Conservation (phyloP, 2,888 invertebrate genomes). For the Campoplex capitator region DNA sequence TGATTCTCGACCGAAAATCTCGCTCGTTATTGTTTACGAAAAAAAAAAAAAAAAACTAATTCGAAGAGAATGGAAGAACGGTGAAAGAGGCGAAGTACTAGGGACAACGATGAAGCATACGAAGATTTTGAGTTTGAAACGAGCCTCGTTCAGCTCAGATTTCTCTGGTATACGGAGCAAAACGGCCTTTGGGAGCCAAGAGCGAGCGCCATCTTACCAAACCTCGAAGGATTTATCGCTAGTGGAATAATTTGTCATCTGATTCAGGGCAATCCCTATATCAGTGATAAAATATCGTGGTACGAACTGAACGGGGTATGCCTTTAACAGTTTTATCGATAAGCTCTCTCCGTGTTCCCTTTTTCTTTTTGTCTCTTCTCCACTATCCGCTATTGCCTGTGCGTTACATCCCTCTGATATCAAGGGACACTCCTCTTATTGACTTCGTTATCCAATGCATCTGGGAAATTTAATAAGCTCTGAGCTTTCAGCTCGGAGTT, state of each 20-base stretch:
- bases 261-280: slow-evolving; percentile 40
- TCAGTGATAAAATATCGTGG: slow-evolving; percentile 22
- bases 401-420: slow-evolving; percentile 21
- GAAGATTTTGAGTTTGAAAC: slow-evolving; percentile 33
- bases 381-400: neutral
- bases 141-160: slow-evolving; percentile 38
- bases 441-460: slow-evolving; percentile 36
- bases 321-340: slow-evolving; percentile 37
- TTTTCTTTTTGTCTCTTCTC: neutral
- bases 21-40: neutral
- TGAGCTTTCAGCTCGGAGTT: neutral
- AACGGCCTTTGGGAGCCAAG: slow-evolving; percentile 31
- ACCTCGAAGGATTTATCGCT: slow-evolving; percentile 51
- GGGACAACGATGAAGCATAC: slow-evolving; percentile 20
- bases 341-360: neutral
- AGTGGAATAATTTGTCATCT: slow-evolving; percentile 56
- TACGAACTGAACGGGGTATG: slow-evolving; percentile 17
- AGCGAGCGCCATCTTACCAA: slow-evolving; percentile 31
- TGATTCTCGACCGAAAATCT: slow-evolving; percentile 54
- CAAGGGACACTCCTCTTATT: slow-evolving; percentile 28
- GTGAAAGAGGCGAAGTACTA: slow-evolving; percentile 12
- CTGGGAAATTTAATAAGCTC: slow-evolving; percentile 19
- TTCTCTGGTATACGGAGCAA: slow-evolving; percentile 32
- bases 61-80: slow-evolving; percentile 16
- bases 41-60: neutral